Evolutionary conservation across 2,888 invertebrate species (phyloP).

Genomic region (Lobophora halterata): DNA sequence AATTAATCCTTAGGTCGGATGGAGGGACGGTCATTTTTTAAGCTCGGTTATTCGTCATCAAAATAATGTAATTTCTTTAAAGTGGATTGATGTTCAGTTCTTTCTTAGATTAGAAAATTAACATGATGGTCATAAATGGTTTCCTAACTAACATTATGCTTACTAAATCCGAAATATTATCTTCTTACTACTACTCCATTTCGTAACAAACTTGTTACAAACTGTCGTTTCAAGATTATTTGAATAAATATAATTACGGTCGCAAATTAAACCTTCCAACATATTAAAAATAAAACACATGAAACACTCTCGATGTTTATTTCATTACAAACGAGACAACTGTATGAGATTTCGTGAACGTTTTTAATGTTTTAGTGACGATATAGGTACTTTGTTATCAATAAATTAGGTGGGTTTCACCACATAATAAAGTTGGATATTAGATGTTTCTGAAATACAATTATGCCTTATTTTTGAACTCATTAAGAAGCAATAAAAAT

Average conservation of each 20-base stretch:
- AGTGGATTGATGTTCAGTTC: no score
- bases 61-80: background rate
- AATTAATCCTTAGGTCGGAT: constrained; percentile 27
- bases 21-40: background rate
- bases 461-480: constrained; percentile 48
- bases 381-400: constrained; percentile 33
- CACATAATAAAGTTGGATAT: constrained; percentile 50
- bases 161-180: no score
- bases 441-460: constrained; percentile 44
- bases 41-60: constrained; percentile 1
- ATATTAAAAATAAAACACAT: constrained; percentile 39
- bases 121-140: no score
- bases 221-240: constrained; percentile 38
- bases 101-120: no score
- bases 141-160: no score
- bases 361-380: constrained; percentile 33
- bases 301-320: constrained; percentile 33
- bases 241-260: constrained; percentile 52
- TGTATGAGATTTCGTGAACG: constrained; percentile 36
- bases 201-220: constrained; percentile 21
- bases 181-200: constrained; percentile 9
- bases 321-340: constrained; percentile 33
- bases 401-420: constrained; percentile 48
- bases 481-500: constrained; percentile 57
- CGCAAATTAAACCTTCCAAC: constrained; percentile 50